These are phyloP conservation scores for Tetragonula clypearis DNA, from an alignment of 1,140 invertebrate genomes.

Conservation along the genomic window DNA sequence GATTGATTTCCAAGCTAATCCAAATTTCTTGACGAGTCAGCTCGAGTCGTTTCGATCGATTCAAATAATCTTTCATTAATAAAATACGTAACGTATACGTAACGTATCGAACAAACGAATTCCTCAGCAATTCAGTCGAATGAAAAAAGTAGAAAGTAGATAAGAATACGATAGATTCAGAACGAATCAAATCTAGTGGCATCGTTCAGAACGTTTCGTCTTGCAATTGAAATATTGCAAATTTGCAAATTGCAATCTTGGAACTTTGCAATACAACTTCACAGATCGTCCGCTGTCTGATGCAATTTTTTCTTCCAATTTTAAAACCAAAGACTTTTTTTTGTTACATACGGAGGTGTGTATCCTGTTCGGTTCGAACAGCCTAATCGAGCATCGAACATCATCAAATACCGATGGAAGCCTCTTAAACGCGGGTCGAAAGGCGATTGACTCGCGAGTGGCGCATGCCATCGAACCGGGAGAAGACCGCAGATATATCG, in stretches of 20 bases:
- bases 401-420: neutral
- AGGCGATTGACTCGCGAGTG: slow-evolving; percentile 5
- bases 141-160: neutral
- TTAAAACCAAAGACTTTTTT: too few species aligned
- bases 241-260: too few species aligned
- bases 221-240: too few species aligned
- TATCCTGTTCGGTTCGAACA: neutral
- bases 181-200: neutral
- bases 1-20: neutral
- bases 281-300: too few species aligned
- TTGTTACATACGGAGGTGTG: neutral
- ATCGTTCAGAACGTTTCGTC: too few species aligned
- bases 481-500: neutral
- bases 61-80: too few species aligned
- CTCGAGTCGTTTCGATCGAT: neutral
- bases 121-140: neutral
- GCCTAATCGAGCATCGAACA: neutral
- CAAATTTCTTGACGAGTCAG: too few species aligned
- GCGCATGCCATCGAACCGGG: neutral
- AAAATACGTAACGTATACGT: neutral
- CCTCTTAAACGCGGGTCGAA: neutral
- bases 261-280: too few species aligned
- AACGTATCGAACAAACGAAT: neutral
- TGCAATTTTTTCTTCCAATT: neutral
- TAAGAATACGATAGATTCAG: too few species aligned